Evolutionary conservation across 23 tunicate species (phyloP), one percentile per base, ranked within the genome.

Genomic region (Botrylloides violaceus): DNA sequence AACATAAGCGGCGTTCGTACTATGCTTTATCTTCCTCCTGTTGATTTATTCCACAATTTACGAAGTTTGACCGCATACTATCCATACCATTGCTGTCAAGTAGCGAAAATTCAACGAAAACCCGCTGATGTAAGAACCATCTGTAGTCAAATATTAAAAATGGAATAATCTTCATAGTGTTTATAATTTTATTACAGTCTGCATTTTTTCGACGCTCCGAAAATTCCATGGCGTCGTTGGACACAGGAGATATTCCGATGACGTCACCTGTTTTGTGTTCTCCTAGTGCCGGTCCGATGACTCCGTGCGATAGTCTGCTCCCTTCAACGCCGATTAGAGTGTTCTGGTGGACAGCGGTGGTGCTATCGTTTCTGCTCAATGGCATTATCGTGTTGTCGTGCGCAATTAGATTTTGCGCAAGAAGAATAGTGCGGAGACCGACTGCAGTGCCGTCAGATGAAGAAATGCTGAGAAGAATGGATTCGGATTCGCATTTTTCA

Each of bases 61-160:
- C 66, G 63, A n/a, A 55, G 58, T 32, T 53, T 87, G 22, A 70
- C 59, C 29, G 88, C 95, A 12, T 64, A 76, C 33, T 87, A 80
- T 76, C 59, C 82, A 2, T 87, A 81, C 50, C 95, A 87, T 39
- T 87, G 95, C 73, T 87, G 95, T 62, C 85, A 79, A 70, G 68
- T 79, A 22, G 57, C 74, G 47, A 68, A 37, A 68, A 43, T 63
- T 3, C 7, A 4, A 29, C 35, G n/a, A 29, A 63, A 63, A 31
- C 35, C 12, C 18, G 36, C 36, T 3, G 36, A 63, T 22, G 70
- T 63, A 63, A 43, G 53, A 43, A 15, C 12, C 53, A 15, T n/a
- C n/a, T n/a, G n/a, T n/a, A n/a, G n/a, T n/a, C n/a, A n/a, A n/a
- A n/a, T n/a, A n/a, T n/a, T n/a, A n/a, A n/a, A n/a, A n/a, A n/a